Evolutionary conservation across 2,113 vertebrate genomes (phyloP).

Genomic region (Leptobrachium ailaonicum): DNA sequence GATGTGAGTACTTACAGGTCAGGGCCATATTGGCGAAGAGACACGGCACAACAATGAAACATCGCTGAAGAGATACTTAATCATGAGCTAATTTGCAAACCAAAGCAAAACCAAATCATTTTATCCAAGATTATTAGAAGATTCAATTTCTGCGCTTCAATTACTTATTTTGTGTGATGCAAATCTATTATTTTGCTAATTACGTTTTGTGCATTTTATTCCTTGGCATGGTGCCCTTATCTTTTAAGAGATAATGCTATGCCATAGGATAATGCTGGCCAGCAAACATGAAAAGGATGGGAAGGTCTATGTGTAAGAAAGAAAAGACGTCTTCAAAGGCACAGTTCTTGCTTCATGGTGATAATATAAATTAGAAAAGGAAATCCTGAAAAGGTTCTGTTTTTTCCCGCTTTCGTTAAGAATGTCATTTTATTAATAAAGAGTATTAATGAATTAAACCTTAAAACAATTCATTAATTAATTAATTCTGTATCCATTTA

Average conservation of each 20-base stretch:
- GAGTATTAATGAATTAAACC: no score
- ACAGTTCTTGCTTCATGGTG: no score
- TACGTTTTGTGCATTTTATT: slow-evolving; percentile 68
- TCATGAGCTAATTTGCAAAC: slow-evolving; percentile 84
- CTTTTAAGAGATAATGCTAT: background rate
- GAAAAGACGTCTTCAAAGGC: no score
- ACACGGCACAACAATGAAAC: slow-evolving; percentile 69
- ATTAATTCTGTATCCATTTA: no score
- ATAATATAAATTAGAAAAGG: no score
- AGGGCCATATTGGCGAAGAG: slow-evolving; percentile 67
- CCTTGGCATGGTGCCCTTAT: slow-evolving; percentile 44
- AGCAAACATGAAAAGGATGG: background rate
- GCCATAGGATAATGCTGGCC: background rate
- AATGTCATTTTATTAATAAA: no score
- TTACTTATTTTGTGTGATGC: slow-evolving; percentile 61
- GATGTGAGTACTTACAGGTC: slow-evolving; percentile 70
- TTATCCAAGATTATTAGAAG: slow-evolving; percentile 81
- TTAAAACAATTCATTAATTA: no score
- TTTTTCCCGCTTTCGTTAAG: no score
- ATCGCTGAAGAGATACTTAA: slow-evolving; percentile 75
- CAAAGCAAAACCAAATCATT: slow-evolving; percentile 76
- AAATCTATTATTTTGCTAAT: slow-evolving; percentile 68
- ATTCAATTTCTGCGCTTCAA: slow-evolving; percentile 73
- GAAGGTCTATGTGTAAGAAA: no score
- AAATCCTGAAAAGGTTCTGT: no score